Evolutionary conservation across 2,888 invertebrate species (phyloP).

Genomic region (Sminthurinus aureus): DNA sequence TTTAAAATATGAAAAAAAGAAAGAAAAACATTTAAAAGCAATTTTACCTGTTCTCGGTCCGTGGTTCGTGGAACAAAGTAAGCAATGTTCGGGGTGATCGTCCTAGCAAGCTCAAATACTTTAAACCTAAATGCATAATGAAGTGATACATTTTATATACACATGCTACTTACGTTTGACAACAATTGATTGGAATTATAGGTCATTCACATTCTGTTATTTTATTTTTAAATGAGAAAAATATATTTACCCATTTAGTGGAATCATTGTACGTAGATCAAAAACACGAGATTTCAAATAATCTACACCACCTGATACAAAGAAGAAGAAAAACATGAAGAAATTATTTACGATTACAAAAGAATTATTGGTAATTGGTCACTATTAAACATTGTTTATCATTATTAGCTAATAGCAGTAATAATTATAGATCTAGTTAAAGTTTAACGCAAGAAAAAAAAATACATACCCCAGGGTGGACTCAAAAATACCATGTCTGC

Average conservation of each 20-base stretch:
- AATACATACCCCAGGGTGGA: conserved; percentile 84
- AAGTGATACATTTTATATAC: too few relatives aligned
- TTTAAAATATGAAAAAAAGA: too few relatives aligned
- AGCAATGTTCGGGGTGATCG: conserved; percentile 79
- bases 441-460: neutral
- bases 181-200: too few relatives aligned
- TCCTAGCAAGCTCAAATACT: conserved; percentile 73
- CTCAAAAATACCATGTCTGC: conserved; percentile 93
- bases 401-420: too few relatives aligned
- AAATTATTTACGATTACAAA: neutral
- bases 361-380: neutral
- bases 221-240: too few relatives aligned
- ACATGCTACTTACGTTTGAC: too few relatives aligned
- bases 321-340: neutral
- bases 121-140: conserved; percentile 63
- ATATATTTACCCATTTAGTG: conserved; percentile 69
- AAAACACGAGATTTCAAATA: conserved; percentile 69
- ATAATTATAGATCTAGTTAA: neutral
- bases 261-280: conserved; percentile 67
- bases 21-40: too few relatives aligned
- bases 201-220: too few relatives aligned
- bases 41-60: conserved; percentile 76
- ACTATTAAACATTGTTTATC: too few relatives aligned
- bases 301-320: conserved; percentile 71
- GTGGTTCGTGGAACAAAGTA: conserved; percentile 90